These are phyloP conservation scores for Schizopygopsis pylzovi DNA, from an alignment of 2,797 vertebrate species.

Conservation along the genomic window DNA sequence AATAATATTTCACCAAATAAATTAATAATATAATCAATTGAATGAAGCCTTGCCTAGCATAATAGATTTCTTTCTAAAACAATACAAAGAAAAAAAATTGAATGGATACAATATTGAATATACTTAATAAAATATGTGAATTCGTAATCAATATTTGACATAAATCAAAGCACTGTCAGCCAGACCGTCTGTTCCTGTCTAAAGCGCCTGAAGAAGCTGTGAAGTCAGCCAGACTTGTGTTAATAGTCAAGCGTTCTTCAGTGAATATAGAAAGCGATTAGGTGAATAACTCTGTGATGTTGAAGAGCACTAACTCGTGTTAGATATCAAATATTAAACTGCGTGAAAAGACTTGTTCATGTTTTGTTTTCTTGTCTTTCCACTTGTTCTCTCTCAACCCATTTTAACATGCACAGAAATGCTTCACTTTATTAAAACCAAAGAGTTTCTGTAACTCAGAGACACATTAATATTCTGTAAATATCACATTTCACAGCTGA, in stretches of 20 bases:
- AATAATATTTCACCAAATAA: not conserved
- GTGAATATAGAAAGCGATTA: not conserved
- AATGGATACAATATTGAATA: too few species aligned
- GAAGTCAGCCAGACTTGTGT: not conserved
- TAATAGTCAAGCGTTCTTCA: too few species aligned
- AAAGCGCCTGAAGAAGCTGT: not conserved
- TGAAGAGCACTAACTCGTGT: slow-evolving; percentile 58
- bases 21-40: not conserved
- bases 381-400: slow-evolving; percentile 60
- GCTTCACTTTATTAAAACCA: slow-evolving; percentile 17
- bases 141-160: too few species aligned
- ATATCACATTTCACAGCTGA: not conserved
- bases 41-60: not conserved
- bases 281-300: not conserved
- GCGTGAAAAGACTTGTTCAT: slow-evolving; percentile 69
- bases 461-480: not conserved
- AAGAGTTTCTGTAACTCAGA: slow-evolving; percentile 6
- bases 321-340: slow-evolving; percentile 68
- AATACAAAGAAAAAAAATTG: too few species aligned
- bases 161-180: not conserved
- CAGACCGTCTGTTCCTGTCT: not conserved
- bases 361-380: slow-evolving; percentile 61
- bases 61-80: too few species aligned
- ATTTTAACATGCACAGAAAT: slow-evolving; percentile 9
- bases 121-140: too few species aligned